Evolutionary conservation across 2,113 vertebrate genomes (phyloP).

Genomic region (Leiothrix lutea): DNA sequence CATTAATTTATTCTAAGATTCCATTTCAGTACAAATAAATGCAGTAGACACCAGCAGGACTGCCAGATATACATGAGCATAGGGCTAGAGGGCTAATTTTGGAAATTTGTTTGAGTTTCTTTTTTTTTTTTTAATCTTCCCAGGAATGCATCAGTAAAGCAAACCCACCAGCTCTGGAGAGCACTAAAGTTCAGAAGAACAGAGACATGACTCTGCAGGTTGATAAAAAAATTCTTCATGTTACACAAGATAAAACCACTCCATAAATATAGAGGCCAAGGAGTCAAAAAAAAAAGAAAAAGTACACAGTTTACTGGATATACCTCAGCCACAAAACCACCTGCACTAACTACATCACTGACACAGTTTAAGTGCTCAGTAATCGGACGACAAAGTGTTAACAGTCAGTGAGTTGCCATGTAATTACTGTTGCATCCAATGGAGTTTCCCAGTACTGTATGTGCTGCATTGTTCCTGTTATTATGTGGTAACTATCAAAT

Average conservation of each 20-base stretch:
- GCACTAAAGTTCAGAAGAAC: not conserved
- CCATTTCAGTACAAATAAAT: not conserved
- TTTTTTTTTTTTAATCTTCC: not conserved
- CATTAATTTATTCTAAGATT: conserved; percentile 17
- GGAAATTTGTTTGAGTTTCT: not conserved
- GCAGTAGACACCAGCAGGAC: not conserved
- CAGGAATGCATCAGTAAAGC: not conserved
- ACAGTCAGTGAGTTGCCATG: conserved; percentile 11
- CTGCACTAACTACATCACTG: not conserved
- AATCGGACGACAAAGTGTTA: conserved; percentile 43
- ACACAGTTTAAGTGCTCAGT: not conserved
- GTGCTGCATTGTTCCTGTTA: conserved; percentile 33
- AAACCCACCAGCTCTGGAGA: not conserved
- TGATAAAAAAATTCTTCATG: not conserved
- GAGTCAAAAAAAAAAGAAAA: not conserved
- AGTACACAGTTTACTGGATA: not conserved
- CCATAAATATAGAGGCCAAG: not conserved
- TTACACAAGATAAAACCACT: not conserved
- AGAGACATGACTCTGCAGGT: not conserved
- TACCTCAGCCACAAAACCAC: not conserved
- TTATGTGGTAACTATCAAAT: conserved; percentile 58
- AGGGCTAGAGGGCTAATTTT: not conserved
- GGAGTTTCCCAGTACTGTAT: conserved; percentile 1
- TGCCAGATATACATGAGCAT: not conserved
- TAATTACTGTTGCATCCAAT: conserved; percentile 17